Percentiles rank a stretch among this genome's conserved stretches.
These are phyloP conservation scores for Platycercus adscitus DNA, from an alignment of 2,113 vertebrate species.

Conservation along the genomic window DNA sequence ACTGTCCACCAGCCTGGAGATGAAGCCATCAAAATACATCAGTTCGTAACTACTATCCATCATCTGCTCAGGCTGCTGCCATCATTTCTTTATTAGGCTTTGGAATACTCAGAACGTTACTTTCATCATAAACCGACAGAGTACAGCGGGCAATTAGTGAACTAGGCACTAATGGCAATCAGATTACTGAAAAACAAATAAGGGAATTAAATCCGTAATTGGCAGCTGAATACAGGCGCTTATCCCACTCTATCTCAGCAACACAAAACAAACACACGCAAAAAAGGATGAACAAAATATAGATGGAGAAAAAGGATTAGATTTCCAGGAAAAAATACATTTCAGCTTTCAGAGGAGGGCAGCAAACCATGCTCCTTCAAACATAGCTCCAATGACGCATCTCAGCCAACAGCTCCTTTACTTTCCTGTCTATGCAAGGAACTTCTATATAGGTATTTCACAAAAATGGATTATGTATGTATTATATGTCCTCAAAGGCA, in stretches of 20 bases:
- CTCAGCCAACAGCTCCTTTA: background rate
- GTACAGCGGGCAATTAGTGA: background rate
- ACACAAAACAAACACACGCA: background rate
- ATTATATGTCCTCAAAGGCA: background rate
- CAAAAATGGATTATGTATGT: background rate
- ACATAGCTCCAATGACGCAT: background rate
- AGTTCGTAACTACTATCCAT: background rate
- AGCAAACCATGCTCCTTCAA: background rate
- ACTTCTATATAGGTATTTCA: background rate
- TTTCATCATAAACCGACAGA: background rate
- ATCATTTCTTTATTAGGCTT: slow-evolving; percentile 22
- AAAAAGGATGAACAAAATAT: fast-evolving
- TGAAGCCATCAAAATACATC: background rate
- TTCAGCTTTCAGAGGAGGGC: background rate
- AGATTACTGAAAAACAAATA: slow-evolving; percentile 35
- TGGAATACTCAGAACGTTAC: background rate
- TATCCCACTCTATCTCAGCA: background rate
- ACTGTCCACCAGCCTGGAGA: background rate
- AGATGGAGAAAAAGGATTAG: background rate
- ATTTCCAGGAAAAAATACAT: background rate
- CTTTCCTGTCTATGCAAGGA: background rate
- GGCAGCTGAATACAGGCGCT: background rate
- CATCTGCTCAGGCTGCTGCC: background rate
- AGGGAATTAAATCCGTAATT: background rate
- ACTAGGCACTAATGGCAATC: background rate